phyloP scores from a whole-genome alignment of 2,113 vertebrate species.

The Ceyx margarethae region DNA sequence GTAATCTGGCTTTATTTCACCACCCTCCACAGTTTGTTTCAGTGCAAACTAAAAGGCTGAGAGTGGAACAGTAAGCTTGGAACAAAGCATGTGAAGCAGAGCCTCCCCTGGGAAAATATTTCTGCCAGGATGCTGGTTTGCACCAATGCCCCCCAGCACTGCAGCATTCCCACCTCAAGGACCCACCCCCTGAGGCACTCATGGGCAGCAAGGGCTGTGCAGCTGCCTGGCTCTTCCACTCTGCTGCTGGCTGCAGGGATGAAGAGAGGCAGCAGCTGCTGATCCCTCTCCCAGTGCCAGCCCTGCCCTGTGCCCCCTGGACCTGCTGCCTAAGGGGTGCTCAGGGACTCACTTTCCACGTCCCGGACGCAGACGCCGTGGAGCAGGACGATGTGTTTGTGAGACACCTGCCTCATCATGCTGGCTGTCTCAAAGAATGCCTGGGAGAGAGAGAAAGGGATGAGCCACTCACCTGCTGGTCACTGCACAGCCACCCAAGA shows the following conservation, averaged over 20 bases:
- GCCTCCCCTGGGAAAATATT: too few relatives aligned
- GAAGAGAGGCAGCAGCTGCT: not conserved
- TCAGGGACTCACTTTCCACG: constrained; percentile 86
- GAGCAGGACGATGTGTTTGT: constrained; percentile 94
- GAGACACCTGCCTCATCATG: constrained; percentile 96
- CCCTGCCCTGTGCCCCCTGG: not conserved
- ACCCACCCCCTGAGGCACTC: not conserved
- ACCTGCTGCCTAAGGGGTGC: too few relatives aligned
- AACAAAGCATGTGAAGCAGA: too few relatives aligned
- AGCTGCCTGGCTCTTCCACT: not conserved
- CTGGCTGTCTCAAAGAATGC: constrained; percentile 97
- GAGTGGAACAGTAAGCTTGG: too few relatives aligned
- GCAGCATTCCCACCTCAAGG: not conserved
- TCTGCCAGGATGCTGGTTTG: too few relatives aligned
- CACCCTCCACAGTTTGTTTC: too few relatives aligned
- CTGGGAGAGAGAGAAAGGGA: constrained; percentile 57
- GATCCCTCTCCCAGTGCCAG: fast-evolving
- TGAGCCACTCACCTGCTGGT: not conserved
- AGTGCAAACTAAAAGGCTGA: too few relatives aligned
- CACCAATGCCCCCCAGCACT: too few relatives aligned
- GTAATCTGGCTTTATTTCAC: too few relatives aligned
- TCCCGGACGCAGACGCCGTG: constrained; percentile 93
- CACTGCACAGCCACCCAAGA: fast-evolving
- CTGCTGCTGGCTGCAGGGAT: not conserved
- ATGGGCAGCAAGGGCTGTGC: not conserved